These are phyloP conservation scores for Pemphredon lugubris DNA, from an alignment of 2,888 invertebrate genomes.

Conservation along the genomic window DNA sequence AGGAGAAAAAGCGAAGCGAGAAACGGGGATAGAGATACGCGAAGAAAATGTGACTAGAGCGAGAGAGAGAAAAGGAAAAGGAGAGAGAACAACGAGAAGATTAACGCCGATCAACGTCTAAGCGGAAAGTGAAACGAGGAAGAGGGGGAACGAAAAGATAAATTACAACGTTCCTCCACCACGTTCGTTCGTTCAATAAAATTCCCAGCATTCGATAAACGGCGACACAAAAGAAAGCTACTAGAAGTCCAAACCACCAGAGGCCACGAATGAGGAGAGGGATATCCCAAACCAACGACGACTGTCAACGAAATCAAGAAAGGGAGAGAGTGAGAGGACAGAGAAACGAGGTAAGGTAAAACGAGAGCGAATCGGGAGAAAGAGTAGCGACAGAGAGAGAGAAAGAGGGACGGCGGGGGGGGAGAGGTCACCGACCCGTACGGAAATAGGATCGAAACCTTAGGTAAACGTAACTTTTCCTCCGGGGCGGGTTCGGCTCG, in stretches of 20 bases:
- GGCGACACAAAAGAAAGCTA: too few species aligned
- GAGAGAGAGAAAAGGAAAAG: not conserved
- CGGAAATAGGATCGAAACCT: constrained; percentile 78
- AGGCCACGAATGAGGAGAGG: too few species aligned
- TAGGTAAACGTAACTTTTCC: constrained; percentile 78
- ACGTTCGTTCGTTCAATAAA: too few species aligned
- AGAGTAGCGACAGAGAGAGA: constrained; percentile 7
- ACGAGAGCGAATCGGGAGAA: constrained; percentile 12
- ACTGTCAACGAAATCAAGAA: too few species aligned
- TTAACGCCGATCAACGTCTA: not conserved
- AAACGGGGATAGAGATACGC: constrained; percentile 33
- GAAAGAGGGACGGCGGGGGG: constrained; percentile 19
- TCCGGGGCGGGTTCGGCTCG: constrained; percentile 64
- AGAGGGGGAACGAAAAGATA: constrained; percentile 12
- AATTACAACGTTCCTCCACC: too few species aligned
- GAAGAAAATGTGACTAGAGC: constrained; percentile 34
- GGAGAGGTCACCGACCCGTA: constrained; percentile 73
- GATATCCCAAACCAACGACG: too few species aligned
- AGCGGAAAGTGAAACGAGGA: not conserved
- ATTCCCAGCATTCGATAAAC: too few species aligned
- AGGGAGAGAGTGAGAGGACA: constrained; percentile 15
- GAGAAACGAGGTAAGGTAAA: constrained; percentile 25
- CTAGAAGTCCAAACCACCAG: too few species aligned
- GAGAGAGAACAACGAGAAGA: not conserved
- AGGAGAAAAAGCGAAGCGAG: constrained; percentile 17